A percentile compares a stretch with the other conserved stretches of the same genome.
These are phyloP conservation scores for Notoglanidium macrostoma DNA, from an alignment of 2,797 vertebrate species.

Conservation along the genomic window DNA sequence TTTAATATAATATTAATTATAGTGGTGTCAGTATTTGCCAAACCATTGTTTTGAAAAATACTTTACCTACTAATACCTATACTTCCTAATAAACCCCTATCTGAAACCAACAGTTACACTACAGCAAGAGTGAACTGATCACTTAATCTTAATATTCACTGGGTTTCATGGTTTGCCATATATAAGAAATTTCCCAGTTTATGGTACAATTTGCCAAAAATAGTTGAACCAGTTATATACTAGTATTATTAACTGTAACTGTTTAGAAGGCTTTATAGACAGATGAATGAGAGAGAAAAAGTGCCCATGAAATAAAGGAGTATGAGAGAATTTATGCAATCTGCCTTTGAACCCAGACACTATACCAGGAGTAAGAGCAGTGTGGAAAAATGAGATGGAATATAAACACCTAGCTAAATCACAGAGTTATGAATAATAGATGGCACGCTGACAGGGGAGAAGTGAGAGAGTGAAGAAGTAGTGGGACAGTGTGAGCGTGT, in stretches of 20 bases:
- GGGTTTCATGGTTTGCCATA: no score
- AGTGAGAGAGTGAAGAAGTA: not conserved
- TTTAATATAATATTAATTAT: not conserved
- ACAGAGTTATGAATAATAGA: slow-evolving; percentile 77
- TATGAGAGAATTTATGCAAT: not conserved
- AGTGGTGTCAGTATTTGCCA: not conserved
- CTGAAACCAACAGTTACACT: no score
- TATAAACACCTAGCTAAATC: slow-evolving; percentile 67
- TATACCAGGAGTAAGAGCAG: slow-evolving; percentile 23
- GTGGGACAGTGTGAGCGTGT: slow-evolving; percentile 17
- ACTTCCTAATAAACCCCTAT: not conserved
- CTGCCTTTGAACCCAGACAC: slow-evolving; percentile 34
- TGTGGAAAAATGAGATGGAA: slow-evolving; percentile 44
- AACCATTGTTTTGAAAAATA: not conserved
- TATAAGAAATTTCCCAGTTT: not conserved
- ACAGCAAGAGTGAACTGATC: no score
- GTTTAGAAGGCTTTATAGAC: not conserved
- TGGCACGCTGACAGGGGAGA: slow-evolving; percentile 51
- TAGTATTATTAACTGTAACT: not conserved
- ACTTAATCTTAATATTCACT: no score
- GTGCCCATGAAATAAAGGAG: not conserved
- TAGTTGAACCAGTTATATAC: not conserved
- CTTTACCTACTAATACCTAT: no score
- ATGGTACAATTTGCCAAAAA: not conserved
- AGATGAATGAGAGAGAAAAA: not conserved